Base-by-base conservation (phyloP, 2,888 invertebrate species). In the Dioctria linearis region DNA sequence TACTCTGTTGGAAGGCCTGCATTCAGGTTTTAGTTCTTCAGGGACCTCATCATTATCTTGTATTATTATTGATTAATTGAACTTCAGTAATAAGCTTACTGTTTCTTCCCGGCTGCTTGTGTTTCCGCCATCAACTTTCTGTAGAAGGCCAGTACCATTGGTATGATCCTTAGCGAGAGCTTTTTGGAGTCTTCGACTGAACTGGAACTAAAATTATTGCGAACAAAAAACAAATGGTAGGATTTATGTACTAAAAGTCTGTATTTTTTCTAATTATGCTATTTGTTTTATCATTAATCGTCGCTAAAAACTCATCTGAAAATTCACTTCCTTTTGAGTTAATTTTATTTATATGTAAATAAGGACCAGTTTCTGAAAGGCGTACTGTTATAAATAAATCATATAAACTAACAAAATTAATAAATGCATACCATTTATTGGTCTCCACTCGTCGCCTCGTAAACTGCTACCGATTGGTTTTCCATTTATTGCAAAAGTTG, bases 401-500 rank as follows among this genome's bases (percentile, higher is more conserved):
- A 25, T 25, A 25, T 25, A 25, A 5, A 25, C 1, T 49, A 49
- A 51, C 25, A 37, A 51, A 75, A 51, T 69, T 37, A 11, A 51
- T 25, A 25, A 25, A 46, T 5, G 25, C 13, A 59, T 51, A 81
- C 83, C 49, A 65, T 80, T 81, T n/a, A 83, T 11, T 43, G 83
- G 80, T 25, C 80, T 59, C 83, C 85, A 84, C 4, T 11, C 39
- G 0, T 75, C 71, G 25, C 25, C 25, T 25, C 25, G 25, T 4
- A 78, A 82, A 37, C 79, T 46, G 37, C 81, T 63, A 3, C 78
- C 66, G 46, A 73, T 82, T 6, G 89, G 89, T 11, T 80, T 82
- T 9, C 89, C 89, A 5, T 82, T 82, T n/a, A 84, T 86, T 40
- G 87, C 89, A 84, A 89, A 89, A 13, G 88, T 88, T 4, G 89